Base-by-base conservation (phyloP, 1,140 invertebrate species). In the Manduca sexta region DNA sequence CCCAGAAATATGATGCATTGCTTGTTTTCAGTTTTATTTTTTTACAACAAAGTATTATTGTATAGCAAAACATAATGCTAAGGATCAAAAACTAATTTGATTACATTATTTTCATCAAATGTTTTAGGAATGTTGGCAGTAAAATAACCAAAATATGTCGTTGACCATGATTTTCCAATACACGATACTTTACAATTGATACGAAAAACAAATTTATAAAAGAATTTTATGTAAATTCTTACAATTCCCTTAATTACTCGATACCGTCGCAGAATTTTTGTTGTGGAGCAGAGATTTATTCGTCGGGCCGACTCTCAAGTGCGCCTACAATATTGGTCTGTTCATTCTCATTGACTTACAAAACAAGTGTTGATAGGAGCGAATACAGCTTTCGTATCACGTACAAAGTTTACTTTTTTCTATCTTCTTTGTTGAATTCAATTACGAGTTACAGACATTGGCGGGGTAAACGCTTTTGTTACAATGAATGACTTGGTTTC, bases 401-500 rank as follows among this genome's bases (percentile, higher is more conserved):
- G 68, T 70, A 63, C 45, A 31, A 31, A 70, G 51, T 70, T 70
- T 64, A 67, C 56, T 64, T 67, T 69, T 64, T 65, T 63, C 68
- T 64, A 70, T 67, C 64, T 64, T 67, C 67, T 62, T 58, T 63
- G 61, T 68, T 46, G 56, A 58, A 67, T 70, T 70, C 64, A 62
- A 70, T 67, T 68, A 70, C 57, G 53, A 47, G 50, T 51, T 55
- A 55, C 54, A 45, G 47, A 15, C 54, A 56, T 60, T 56, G 46
- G 49, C 21, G 47, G 42, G 48, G 49, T 63, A 63, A 63, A 62
- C 45, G 60, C 47, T 59, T 56, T 49, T 49, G 18, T 44, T 17
- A 35, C 31, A 49, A 52, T 46, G 40, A 41, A 62, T 55, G 49
- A 52, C 48, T 50, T 54, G 39, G 49, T 58, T 57, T 42, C 42